phyloP scores from a whole-genome alignment of 2,888 invertebrate species.

The Leucoptera coffeella region DNA sequence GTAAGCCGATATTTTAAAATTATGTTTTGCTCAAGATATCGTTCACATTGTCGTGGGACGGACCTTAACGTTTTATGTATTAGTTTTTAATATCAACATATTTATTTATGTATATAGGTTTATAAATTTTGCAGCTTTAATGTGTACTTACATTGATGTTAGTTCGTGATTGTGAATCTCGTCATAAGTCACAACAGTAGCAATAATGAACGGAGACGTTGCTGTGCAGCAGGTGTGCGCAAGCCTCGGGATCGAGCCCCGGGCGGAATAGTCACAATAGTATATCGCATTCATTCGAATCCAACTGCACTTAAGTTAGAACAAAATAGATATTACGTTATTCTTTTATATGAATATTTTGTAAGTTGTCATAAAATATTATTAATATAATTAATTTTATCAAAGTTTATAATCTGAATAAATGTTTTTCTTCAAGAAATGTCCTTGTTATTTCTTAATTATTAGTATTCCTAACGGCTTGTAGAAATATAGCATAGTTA shows the following conservation, averaged over 20 bases:
- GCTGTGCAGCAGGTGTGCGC: slow-evolving; percentile 8
- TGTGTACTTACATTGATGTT: slow-evolving; percentile 51
- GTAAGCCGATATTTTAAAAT: slow-evolving; percentile 13
- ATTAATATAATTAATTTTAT: slow-evolving; percentile 56
- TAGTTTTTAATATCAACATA: slow-evolving; percentile 8
- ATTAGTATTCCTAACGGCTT: no score
- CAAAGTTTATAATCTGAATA: slow-evolving; percentile 57
- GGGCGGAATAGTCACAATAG: slow-evolving; percentile 36
- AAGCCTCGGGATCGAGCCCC: slow-evolving; percentile 11
- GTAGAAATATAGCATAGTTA: no score
- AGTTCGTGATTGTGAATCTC: slow-evolving; percentile 54
- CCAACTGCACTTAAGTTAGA: slow-evolving; percentile 40
- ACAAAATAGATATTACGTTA: slow-evolving; percentile 52
- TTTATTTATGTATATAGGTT: slow-evolving; percentile 39
- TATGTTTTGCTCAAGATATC: slow-evolving; percentile 40
- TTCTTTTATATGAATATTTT: slow-evolving; percentile 53
- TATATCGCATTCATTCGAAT: no score
- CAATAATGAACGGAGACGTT: slow-evolving; percentile 26
- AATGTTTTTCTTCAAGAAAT: slow-evolving; percentile 49
- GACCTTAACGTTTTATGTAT: slow-evolving; percentile 17
- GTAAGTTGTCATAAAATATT: slow-evolving; percentile 55
- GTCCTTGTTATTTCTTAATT: slow-evolving; percentile 17
- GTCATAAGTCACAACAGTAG: slow-evolving; percentile 52
- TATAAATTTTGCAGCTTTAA: slow-evolving; percentile 52
- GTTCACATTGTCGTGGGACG: slow-evolving; percentile 15